Base-by-base conservation (phyloP, 2,797 vertebrate species). In the Zonotrichia albicollis region DNA sequence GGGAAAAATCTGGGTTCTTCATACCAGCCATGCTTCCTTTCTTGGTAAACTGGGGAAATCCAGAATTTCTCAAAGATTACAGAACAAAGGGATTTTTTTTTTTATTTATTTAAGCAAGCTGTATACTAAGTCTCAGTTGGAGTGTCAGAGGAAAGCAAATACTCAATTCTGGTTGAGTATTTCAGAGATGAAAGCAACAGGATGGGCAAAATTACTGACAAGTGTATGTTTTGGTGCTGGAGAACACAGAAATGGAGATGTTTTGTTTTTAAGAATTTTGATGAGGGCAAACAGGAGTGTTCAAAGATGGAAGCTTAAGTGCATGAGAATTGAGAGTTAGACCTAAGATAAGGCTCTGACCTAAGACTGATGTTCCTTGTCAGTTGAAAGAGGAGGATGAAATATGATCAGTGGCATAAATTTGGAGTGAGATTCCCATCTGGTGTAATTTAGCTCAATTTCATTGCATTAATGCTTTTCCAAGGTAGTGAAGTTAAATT, bases 371-470 rank as follows among this genome's bases (percentile, higher is more conserved):
- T 77, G 61, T 88, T 90, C 53, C 81, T 87, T 95, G 94, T 90
- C 87, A 83, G 64, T 93, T 90, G 57, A 95, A 96, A 92, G 87
- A 95, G 30, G 27, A 84, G 29, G 53, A 80, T 90, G 94, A 96
- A 96, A 96, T 93, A 90, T 26, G 88, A 95, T 95, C 74, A 0
- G 53, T 89, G 68, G 67, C 30, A 38, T 90, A 87, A 90, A 89
- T 96, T 94, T 0, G 0, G 77, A 88, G 80, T 7, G 4, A 91
- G 74, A 87, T 89, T 93, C 58, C 88, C 93, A 97, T 94, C 89
- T 96, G 95, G 76, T 92, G 89, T 89, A 94, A 93, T 96, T 96
- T 96, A 96, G 81, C 43, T 76, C 77, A 91, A 84, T 93, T 95
- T 93, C 83, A 77, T 89, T 89, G 61, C 91, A 86, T 96, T 96